Conservation (phyloP, 2,113 vertebrate genomes). For the Myanophis thanlyinensis region DNA sequence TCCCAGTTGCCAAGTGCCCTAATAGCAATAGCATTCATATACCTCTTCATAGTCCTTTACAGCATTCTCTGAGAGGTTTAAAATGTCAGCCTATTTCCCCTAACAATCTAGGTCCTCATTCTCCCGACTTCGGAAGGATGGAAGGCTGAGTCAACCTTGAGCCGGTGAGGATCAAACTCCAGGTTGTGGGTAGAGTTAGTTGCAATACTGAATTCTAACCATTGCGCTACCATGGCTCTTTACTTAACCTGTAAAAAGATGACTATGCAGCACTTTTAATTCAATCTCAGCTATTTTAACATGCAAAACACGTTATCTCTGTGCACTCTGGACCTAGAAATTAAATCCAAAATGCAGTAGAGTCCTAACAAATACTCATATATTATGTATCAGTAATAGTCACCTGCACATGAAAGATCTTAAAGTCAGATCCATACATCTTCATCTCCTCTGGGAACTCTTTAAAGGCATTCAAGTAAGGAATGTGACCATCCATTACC, state of each 20-base stretch:
- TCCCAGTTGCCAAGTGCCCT: neutral
- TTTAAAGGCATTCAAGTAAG: conserved; percentile 73
- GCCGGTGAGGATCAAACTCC: no score
- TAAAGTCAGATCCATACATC: conserved; percentile 71
- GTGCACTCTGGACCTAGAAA: neutral
- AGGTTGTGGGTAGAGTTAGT: neutral
- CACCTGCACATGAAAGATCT: conserved; percentile 75
- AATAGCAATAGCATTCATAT: neutral
- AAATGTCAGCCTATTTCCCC: neutral
- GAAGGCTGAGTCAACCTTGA: neutral
- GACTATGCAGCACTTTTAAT: neutral
- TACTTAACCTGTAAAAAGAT: neutral
- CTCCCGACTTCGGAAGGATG: neutral
- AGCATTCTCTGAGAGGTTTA: neutral
- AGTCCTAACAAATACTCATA: neutral
- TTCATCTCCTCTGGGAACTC: conserved; percentile 77
- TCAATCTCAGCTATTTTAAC: neutral
- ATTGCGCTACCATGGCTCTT: neutral
- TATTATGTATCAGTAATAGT: conserved; percentile 7
- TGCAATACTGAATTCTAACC: neutral
- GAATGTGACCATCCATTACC: conserved; percentile 73
- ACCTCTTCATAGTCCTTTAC: neutral
- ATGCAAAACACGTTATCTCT: neutral
- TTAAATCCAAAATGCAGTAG: neutral
- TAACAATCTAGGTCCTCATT: neutral